phyloP scores from a whole-genome alignment of 1,140 invertebrate genomes.

The Sminthurinus signatus region DNA sequence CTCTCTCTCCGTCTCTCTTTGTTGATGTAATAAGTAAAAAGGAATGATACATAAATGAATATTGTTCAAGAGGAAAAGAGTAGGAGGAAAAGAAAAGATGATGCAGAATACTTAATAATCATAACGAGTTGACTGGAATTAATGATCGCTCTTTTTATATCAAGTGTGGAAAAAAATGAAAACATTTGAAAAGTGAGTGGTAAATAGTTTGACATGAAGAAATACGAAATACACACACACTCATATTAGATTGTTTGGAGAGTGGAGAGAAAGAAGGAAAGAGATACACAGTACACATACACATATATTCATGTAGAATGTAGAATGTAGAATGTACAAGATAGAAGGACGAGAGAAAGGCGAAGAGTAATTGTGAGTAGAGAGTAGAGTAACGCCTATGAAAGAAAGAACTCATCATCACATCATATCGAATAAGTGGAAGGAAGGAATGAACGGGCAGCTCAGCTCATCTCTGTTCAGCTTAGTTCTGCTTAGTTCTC shows the following conservation, averaged over 20 bases:
- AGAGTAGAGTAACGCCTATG: neutral
- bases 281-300: neutral
- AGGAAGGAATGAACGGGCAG: neutral
- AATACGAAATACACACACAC: neutral
- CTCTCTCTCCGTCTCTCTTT: neutral
- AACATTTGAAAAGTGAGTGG: neutral
- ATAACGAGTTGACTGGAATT: constrained; percentile 10
- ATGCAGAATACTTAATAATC: neutral
- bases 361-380: neutral
- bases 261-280: neutral
- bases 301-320: neutral
- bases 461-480: neutral
- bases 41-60: too few species aligned
- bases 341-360: neutral
- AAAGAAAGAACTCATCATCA: neutral
- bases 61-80: neutral
- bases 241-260: neutral
- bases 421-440: neutral
- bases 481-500: neutral
- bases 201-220: neutral
- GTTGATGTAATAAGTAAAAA: neutral
- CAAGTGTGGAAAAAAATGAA: neutral
- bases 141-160: constrained; percentile 18
- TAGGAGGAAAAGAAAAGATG: neutral
- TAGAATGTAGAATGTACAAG: neutral